A percentile compares a stretch with the other conserved stretches of the same genome.
These are phyloP conservation scores for Eidolon helvum DNA, from an alignment of 2,113 vertebrate species.

Conservation along the genomic window DNA sequence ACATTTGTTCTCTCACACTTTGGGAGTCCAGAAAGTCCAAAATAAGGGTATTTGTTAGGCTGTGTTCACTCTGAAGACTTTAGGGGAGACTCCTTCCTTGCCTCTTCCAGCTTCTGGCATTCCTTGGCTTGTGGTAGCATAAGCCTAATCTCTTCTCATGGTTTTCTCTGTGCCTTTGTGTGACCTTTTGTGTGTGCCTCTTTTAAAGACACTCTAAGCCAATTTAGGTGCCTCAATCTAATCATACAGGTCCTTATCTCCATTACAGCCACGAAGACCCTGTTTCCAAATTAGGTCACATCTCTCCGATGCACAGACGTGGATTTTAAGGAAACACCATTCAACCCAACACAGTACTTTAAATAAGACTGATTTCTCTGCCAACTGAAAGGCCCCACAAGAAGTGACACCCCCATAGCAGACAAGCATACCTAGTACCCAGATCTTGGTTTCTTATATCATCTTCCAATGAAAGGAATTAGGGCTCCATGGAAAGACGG, in stretches of 20 bases:
- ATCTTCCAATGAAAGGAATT: neutral
- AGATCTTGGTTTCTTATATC: neutral
- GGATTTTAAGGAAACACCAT: neutral
- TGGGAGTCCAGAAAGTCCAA: neutral
- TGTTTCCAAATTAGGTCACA: neutral
- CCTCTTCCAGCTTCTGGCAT: neutral
- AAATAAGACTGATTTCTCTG: neutral
- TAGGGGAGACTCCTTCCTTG: neutral
- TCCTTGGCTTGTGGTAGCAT: neutral
- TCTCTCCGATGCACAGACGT: neutral
- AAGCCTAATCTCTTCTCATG: neutral
- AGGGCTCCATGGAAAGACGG: neutral
- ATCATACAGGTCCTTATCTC: neutral
- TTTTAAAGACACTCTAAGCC: neutral
- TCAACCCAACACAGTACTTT: neutral
- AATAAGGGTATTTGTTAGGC: neutral
- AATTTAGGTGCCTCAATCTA: neutral
- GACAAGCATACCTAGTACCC: neutral
- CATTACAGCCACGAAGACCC: neutral
- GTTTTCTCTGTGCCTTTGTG: neutral
- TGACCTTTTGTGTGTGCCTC: neutral
- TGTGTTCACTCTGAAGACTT: neutral
- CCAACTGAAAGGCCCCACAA: neutral
- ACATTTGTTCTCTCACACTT: neutral
- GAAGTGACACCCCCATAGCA: neutral